Evolutionary conservation across 2,888 invertebrate genomes (phyloP).

Genomic region (Dyspetes luteomarginatus): DNA sequence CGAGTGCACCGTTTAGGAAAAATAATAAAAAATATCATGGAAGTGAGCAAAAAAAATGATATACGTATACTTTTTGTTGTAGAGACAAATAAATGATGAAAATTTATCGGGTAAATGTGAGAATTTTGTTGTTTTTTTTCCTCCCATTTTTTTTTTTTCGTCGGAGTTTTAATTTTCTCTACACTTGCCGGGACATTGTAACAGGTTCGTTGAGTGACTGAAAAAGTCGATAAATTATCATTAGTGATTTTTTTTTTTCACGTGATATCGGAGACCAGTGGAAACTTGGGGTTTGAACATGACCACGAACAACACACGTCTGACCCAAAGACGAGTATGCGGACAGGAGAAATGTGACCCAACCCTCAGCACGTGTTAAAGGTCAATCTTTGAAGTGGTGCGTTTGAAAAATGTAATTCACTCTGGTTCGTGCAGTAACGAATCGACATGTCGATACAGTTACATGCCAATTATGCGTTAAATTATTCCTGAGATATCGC

Average conservation of each 20-base stretch:
- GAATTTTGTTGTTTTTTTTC: not conserved
- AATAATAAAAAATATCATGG: not conserved
- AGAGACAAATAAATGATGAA: constrained; percentile 56
- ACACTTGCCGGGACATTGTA: not conserved
- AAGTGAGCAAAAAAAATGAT: constrained; percentile 7
- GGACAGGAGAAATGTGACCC: constrained; percentile 62
- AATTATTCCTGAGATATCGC: constrained; percentile 70
- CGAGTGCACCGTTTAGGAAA: constrained; percentile 14
- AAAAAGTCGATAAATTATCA: constrained; percentile 50
- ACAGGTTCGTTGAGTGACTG: constrained; percentile 4
- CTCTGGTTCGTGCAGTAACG: constrained; percentile 16
- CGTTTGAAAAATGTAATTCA: constrained; percentile 5
- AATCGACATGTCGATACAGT: constrained; percentile 58
- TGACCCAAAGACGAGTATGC: constrained; percentile 13
- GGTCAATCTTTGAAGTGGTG: not conserved
- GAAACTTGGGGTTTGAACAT: constrained; percentile 36
- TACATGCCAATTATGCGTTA: constrained; percentile 72
- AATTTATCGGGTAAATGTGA: constrained; percentile 5
- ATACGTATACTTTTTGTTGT: constrained; percentile 45
- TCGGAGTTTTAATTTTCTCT: not conserved
- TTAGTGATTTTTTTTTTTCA: constrained; percentile 30
- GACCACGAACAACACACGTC: constrained; percentile 44
- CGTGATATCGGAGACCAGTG: constrained; percentile 27
- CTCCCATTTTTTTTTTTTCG: not conserved
- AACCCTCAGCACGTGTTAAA: constrained; percentile 44